Base-by-base conservation (phyloP, 2,888 invertebrate genomes). In the Hermodice carunculata region DNA sequence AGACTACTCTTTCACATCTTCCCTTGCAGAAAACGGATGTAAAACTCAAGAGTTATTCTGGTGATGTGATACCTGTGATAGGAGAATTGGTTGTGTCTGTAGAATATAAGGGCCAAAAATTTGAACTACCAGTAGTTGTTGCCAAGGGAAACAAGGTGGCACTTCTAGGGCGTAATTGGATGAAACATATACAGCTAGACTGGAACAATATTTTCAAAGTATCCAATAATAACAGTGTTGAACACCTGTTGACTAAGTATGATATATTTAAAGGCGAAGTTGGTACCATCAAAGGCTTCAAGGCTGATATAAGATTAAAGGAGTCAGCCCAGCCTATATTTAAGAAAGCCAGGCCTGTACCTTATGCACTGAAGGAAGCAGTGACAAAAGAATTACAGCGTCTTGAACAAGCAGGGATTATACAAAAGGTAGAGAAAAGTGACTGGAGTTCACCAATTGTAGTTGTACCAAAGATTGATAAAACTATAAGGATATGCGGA, bases 401-500 rank as follows among this genome's bases (percentile, higher is more conserved):
- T n/a, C n/a, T n/a, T n/a, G n/a, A n/a, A n/a, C n/a, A n/a, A n/a
- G n/a, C n/a, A n/a, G n/a, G n/a, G n/a, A n/a, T n/a, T n/a, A n/a
- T n/a, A n/a, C n/a, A n/a, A n/a, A n/a, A n/a, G n/a, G n/a, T n/a
- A n/a, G n/a, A n/a, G n/a, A n/a, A n/a, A n/a, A n/a, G n/a, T n/a
- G n/a, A n/a, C n/a, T n/a, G n/a, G n/a, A n/a, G n/a, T n/a, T n/a
- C n/a, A n/a, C n/a, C n/a, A n/a, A n/a, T n/a, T n/a, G n/a, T n/a
- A n/a, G n/a, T n/a, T n/a, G n/a, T n/a, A n/a, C n/a, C n/a, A n/a
- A n/a, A n/a, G n/a, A n/a, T n/a, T n/a, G n/a, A n/a, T n/a, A n/a
- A n/a, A n/a, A n/a, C n/a, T n/a, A n/a, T n/a, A 19, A 22, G 51
- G 8, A 8, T 51, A 26, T 54, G 54, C 37, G 37, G 54, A 37